phyloP scores from a whole-genome alignment of 2,888 invertebrate genomes.

The Pherbina coryleti region DNA sequence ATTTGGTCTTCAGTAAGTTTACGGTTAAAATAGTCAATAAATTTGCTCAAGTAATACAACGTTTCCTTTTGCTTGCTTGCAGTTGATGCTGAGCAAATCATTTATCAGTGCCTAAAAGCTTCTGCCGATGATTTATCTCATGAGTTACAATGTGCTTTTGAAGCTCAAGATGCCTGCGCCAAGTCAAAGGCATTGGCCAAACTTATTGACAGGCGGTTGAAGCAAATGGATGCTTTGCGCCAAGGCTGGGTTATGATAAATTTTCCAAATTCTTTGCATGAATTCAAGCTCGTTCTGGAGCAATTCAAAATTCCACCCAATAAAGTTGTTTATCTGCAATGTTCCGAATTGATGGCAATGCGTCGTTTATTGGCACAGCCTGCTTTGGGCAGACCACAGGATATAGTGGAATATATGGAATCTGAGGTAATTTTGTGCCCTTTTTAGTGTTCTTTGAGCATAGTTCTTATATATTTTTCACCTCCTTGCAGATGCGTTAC shows the following conservation, averaged over 20 bases:
- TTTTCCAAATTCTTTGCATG: constrained; percentile 72
- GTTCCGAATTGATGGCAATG: constrained; percentile 56
- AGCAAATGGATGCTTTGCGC: constrained; percentile 70
- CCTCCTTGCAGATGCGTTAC: constrained; percentile 55
- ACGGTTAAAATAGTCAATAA: neutral
- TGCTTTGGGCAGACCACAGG: constrained; percentile 53
- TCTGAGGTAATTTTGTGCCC: constrained; percentile 46
- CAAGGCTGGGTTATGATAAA: constrained; percentile 75
- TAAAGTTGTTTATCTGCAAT: constrained; percentile 61
- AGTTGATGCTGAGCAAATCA: constrained; percentile 60
- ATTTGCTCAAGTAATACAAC: neutral
- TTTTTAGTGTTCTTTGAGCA: neutral
- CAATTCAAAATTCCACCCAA: constrained; percentile 73
- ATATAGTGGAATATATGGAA: constrained; percentile 54
- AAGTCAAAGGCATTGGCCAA: constrained; percentile 56
- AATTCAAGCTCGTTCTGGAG: constrained; percentile 72
- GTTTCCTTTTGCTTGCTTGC: neutral
- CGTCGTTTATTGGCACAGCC: constrained; percentile 54
- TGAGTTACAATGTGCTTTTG: constrained; percentile 54
- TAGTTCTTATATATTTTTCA: neutral
- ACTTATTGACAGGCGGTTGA: constrained; percentile 58
- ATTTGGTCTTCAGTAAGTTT: constrained; percentile 61
- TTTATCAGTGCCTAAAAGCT: constrained; percentile 55
- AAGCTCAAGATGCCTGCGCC: constrained; percentile 50
- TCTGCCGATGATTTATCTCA: constrained; percentile 51